Conservation (phyloP, 2,113 vertebrate genomes). For the Labrus mixtus region DNA sequence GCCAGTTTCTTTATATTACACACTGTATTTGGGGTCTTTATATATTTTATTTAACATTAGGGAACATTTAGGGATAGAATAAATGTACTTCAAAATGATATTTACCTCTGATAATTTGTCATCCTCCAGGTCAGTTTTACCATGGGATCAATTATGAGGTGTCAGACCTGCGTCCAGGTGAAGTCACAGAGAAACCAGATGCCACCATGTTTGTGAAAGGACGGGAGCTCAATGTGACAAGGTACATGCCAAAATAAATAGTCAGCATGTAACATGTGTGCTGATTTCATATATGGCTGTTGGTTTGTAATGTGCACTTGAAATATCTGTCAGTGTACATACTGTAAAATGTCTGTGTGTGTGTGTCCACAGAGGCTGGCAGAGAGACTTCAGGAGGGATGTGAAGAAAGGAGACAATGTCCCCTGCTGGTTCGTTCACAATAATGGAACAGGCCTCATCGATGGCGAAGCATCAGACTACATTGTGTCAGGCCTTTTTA, state of each 20-base stretch:
- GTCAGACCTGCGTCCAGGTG: conserved; percentile 85
- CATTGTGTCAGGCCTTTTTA: conserved; percentile 82
- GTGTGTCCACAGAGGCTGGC: conserved; percentile 87
- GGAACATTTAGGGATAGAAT: background rate
- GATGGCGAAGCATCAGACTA: conserved; percentile 89
- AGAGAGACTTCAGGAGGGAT: conserved; percentile 90
- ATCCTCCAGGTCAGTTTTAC: conserved; percentile 92
- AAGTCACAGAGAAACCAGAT: conserved; percentile 90
- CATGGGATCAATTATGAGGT: conserved; percentile 89
- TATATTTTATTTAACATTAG: too few relatives aligned
- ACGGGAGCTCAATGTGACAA: conserved; percentile 89
- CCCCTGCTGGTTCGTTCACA: conserved; percentile 94
- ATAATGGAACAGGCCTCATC: conserved; percentile 90
- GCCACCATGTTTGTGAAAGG: conserved; percentile 94
- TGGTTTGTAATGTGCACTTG: background rate
- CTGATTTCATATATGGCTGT: too few relatives aligned
- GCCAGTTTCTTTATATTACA: too few relatives aligned
- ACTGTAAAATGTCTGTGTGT: conserved; percentile 21
- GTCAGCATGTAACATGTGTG: too few relatives aligned
- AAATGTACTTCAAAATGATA: background rate
- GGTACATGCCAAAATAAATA: conserved; percentile 76
- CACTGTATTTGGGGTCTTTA: too few relatives aligned
- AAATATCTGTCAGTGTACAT: background rate
- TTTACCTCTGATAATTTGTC: background rate
- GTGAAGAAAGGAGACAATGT: conserved; percentile 79